Percentiles rank a stretch among this genome's conserved stretches.
Evolutionary conservation across 2,888 invertebrate genomes (phyloP).

Genomic region (Trissonchulus latispiculum): DNA sequence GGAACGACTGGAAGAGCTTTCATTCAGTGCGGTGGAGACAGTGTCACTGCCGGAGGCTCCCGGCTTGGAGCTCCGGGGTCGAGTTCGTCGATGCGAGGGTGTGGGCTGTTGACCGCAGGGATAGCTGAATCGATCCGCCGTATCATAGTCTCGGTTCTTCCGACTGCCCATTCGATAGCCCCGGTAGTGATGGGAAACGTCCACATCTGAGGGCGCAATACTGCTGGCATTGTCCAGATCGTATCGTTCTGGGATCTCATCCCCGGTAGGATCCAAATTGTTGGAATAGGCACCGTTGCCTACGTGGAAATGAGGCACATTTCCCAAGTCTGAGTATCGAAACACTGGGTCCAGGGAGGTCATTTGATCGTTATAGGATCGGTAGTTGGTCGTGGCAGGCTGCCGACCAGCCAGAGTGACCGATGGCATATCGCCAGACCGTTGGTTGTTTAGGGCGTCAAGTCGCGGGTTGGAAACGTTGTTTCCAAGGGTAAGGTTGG

Average conservation of each 20-base stretch:
- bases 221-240: slow-evolving; percentile 93
- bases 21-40: not conserved
- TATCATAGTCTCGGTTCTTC: no score
- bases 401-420: no score
- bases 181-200: slow-evolving; percentile 91
- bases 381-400: no score
- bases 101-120: not conserved
- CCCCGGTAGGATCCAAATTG: slow-evolving; percentile 4
- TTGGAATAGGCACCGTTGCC: slow-evolving; percentile 13
- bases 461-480: no score
- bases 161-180: slow-evolving; percentile 69
- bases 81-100: not conserved
- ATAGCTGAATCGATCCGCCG: not conserved
- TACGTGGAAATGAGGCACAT: not conserved
- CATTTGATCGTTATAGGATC: not conserved
- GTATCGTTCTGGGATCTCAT: slow-evolving; percentile 67
- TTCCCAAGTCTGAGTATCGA: not conserved
- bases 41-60: no score
- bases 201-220: slow-evolving; percentile 92
- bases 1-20: not conserved
- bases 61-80: not conserved
- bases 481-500: no score
- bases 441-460: no score
- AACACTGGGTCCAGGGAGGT: not conserved
- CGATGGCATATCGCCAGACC: no score